Percentiles rank a stretch among this genome's conserved stretches.
Conservation (phyloP, 2,113 vertebrate species). For the Haemorhous mexicanus region DNA sequence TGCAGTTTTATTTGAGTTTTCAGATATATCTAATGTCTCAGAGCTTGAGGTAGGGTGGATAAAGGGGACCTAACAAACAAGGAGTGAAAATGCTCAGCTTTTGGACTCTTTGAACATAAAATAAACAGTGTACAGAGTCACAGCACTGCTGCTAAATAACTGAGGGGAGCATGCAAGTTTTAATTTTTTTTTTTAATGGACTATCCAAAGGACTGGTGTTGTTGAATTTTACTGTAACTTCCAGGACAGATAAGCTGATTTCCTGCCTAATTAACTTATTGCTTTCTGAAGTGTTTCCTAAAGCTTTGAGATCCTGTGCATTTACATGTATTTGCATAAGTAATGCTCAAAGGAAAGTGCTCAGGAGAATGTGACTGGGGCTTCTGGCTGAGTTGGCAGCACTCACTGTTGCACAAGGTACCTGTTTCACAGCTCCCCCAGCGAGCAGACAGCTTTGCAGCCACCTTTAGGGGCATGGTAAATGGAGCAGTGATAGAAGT, state of each 20-base stretch:
- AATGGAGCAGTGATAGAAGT: neutral
- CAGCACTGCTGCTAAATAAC: neutral
- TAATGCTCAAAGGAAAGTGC: neutral
- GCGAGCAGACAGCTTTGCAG: neutral
- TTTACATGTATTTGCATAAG: conserved; percentile 3
- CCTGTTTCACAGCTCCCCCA: neutral
- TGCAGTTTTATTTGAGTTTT: neutral
- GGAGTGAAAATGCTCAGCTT: neutral
- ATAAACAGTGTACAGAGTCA: neutral
- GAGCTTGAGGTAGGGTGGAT: neutral
- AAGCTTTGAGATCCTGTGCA: neutral
- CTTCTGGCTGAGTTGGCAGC: neutral
- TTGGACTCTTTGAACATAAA: neutral
- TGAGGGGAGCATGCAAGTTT: neutral
- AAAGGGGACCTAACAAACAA: neutral
- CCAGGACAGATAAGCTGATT: neutral
- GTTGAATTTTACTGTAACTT: neutral
- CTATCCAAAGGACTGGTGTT: neutral
- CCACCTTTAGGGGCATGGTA: neutral
- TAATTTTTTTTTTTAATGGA: neutral
- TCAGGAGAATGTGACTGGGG: neutral
- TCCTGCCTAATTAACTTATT: neutral
- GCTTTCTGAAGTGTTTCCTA: neutral
- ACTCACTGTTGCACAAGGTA: neutral
- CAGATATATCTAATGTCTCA: neutral